A percentile compares a stretch with the other conserved stretches of the same genome.
These are phyloP conservation scores for Idaea straminata DNA, from an alignment of 2,888 invertebrate species.

Conservation along the genomic window DNA sequence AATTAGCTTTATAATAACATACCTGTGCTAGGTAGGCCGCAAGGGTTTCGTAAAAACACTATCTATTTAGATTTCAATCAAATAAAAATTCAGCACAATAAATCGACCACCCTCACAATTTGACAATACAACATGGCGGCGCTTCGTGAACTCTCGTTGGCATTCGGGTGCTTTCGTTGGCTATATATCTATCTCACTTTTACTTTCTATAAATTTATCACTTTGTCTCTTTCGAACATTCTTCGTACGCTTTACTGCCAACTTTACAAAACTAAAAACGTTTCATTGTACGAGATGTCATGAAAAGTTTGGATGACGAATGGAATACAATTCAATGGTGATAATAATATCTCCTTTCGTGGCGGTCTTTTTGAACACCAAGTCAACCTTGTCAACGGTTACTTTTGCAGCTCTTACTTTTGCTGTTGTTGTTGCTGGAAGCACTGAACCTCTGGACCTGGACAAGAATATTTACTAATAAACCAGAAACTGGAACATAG, in stretches of 20 bases:
- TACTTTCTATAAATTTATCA: constrained; percentile 7
- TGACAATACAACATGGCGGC: constrained; percentile 76
- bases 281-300: constrained; percentile 34
- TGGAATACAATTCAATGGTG: too few relatives aligned
- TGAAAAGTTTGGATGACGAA: too few relatives aligned
- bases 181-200: constrained; percentile 32
- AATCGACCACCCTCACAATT: constrained; percentile 59
- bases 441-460: too few relatives aligned
- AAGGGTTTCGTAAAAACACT: constrained; percentile 36
- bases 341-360: too few relatives aligned
- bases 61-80: constrained; percentile 41
- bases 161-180: constrained; percentile 36
- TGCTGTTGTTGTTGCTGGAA: too few relatives aligned
- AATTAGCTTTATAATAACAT: constrained; percentile 27
- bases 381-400: too few relatives aligned
- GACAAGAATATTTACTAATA: too few relatives aligned
- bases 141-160: constrained; percentile 43
- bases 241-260: constrained; percentile 30
- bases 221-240: constrained; percentile 30
- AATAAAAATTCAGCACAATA: constrained; percentile 44
- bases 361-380: too few relatives aligned
- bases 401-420: too few relatives aligned
- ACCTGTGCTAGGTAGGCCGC: constrained; percentile 54
- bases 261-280: constrained; percentile 26
- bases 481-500: too few relatives aligned